A percentile compares a stretch with the other conserved stretches of the same genome.
Conservation (phyloP, 2,888 invertebrate genomes). For the Blomia tropicalis region DNA sequence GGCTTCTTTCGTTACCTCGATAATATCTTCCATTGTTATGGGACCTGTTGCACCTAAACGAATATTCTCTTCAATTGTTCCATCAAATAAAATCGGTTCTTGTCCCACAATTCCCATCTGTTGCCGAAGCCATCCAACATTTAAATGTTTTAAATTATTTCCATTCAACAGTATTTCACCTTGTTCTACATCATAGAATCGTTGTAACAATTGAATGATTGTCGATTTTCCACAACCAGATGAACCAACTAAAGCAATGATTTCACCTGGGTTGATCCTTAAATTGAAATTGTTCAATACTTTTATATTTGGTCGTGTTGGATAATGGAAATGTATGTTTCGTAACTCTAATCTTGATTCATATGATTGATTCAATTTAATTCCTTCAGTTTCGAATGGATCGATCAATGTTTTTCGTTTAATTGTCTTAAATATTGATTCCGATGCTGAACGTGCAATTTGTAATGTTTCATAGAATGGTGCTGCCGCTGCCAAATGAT, state of each 20-base stretch:
- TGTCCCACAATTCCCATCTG: slow-evolving; percentile 30
- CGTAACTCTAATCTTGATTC: slow-evolving; percentile 35
- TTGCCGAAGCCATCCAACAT: slow-evolving; percentile 29
- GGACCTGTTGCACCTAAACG: slow-evolving; percentile 50
- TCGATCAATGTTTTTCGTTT: slow-evolving; percentile 40
- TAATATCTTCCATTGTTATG: slow-evolving; percentile 27
- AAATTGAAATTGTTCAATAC: slow-evolving; percentile 31
- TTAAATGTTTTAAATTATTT: slow-evolving; percentile 26
- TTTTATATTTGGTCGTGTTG: slow-evolving; percentile 33
- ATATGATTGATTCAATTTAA: slow-evolving; percentile 27
- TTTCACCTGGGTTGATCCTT: slow-evolving; percentile 32
- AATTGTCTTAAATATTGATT: slow-evolving; percentile 40
- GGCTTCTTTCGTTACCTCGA: slow-evolving; percentile 27
- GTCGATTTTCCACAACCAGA: slow-evolving; percentile 42
- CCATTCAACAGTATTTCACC: slow-evolving; percentile 28
- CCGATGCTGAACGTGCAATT: slow-evolving; percentile 59
- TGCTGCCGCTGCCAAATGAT: slow-evolving; percentile 56
- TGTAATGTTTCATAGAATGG: slow-evolving; percentile 65
- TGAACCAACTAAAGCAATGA: slow-evolving; percentile 37
- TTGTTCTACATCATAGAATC: slow-evolving; percentile 37
- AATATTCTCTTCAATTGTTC: slow-evolving; percentile 40
- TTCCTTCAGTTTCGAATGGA: slow-evolving; percentile 34
- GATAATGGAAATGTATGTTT: slow-evolving; percentile 38
- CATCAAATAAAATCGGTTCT: slow-evolving; percentile 30
- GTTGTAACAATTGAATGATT: slow-evolving; percentile 42